Percentiles rank a stretch among this genome's conserved stretches.
Evolutionary conservation across 1,140 invertebrate species (phyloP).

Genomic region (Pissodes strobi): DNA sequence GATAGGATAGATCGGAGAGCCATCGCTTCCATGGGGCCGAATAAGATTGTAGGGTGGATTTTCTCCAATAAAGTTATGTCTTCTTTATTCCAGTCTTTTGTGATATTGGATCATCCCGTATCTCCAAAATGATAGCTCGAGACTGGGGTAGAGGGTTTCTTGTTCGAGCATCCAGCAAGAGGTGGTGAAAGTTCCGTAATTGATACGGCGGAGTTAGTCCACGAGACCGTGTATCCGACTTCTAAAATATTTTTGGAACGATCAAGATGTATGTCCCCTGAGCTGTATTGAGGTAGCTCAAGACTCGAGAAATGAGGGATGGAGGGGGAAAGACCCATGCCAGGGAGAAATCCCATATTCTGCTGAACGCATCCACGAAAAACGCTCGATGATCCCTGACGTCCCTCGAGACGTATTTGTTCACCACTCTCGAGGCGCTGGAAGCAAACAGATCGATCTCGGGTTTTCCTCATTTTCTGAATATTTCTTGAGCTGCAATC

Average conservation of each 20-base stretch:
- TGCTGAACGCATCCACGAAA: conserved; percentile 41
- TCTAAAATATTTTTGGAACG: conserved; percentile 49
- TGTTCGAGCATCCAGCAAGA: conserved; percentile 26
- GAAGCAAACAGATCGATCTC: conserved; percentile 27
- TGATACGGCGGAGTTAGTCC: conserved; percentile 38
- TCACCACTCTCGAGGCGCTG: conserved; percentile 1
- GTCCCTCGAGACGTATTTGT: conserved; percentile 24
- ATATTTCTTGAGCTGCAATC: no score
- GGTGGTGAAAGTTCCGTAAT: no score
- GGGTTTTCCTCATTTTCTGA: conserved; percentile 25
- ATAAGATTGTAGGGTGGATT: conserved; percentile 4
- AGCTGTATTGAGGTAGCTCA: no score
- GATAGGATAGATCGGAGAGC: not conserved
- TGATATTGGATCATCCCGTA: conserved; percentile 14
- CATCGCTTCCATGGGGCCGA: conserved; percentile 12
- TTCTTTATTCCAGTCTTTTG: no score
- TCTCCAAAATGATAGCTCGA: no score
- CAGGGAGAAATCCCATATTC: conserved; percentile 29
- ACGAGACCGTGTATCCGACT: conserved; percentile 46
- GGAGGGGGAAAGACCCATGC: no score
- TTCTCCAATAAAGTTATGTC: not conserved
- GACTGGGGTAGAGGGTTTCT: no score
- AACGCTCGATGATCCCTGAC: conserved; percentile 13
- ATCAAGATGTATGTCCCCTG: conserved; percentile 47
- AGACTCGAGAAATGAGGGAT: no score